Conservation (phyloP, 2,797 vertebrate genomes). For the Apogon talboti region DNA sequence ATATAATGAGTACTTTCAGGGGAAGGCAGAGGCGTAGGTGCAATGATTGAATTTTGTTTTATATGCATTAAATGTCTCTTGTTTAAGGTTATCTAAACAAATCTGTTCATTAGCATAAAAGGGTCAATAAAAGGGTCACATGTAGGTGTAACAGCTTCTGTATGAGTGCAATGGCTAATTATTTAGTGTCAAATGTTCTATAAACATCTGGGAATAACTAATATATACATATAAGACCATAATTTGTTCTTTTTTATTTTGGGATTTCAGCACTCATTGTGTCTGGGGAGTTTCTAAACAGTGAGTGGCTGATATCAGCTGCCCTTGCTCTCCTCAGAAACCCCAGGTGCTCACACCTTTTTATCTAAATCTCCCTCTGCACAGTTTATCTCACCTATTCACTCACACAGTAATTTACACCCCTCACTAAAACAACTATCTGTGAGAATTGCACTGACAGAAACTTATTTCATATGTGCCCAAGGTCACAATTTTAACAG, state of each 20-base stretch:
- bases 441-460: slow-evolving; percentile 36
- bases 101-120: slow-evolving; percentile 36
- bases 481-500: slow-evolving; percentile 64
- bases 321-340: slow-evolving; percentile 18
- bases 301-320: slow-evolving; percentile 26
- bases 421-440: slow-evolving; percentile 20
- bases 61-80: slow-evolving; percentile 24
- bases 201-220: background rate
- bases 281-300: slow-evolving; percentile 10
- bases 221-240: background rate
- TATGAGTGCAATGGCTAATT: background rate
- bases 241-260: background rate
- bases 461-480: slow-evolving; percentile 30
- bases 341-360: slow-evolving; percentile 39
- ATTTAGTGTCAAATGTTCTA: background rate
- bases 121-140: slow-evolving; percentile 16
- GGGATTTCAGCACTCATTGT: background rate
- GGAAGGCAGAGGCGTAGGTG: background rate
- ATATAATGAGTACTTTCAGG: background rate
- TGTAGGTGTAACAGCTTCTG: slow-evolving; percentile 11
- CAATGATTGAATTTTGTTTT: slow-evolving; percentile 32
- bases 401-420: slow-evolving; percentile 24
- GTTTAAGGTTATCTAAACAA: slow-evolving; percentile 38
- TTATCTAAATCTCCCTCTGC: slow-evolving; percentile 35
- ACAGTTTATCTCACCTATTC: slow-evolving; percentile 39